These are phyloP conservation scores for Chloropsis hardwickii DNA, from an alignment of 2,113 vertebrate genomes.

Conservation along the genomic window DNA sequence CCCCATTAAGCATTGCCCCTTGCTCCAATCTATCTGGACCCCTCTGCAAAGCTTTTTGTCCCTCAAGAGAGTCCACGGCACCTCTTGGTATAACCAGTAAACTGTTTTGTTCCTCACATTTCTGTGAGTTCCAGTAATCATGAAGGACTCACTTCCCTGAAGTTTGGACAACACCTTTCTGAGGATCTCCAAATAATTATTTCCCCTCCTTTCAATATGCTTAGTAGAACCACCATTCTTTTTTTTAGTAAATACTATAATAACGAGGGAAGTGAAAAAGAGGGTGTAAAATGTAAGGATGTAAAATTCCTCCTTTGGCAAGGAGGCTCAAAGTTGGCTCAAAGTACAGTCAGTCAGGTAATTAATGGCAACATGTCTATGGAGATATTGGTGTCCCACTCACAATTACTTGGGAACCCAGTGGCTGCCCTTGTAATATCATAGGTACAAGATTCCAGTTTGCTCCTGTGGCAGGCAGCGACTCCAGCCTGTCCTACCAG, in stretches of 20 bases:
- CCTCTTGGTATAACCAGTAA: background rate
- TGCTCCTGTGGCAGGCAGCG: background rate
- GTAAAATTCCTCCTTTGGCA: background rate
- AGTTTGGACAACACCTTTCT: background rate
- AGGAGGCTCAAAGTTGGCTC: rapidly evolving
- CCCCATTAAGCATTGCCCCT: background rate
- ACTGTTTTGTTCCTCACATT: background rate
- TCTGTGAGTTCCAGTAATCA: background rate
- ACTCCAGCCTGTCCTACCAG: background rate
- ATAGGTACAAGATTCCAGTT: background rate
- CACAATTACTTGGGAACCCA: background rate
- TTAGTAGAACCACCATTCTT: background rate
- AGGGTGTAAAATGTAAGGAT: background rate
- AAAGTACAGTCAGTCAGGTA: background rate
- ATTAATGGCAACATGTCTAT: background rate
- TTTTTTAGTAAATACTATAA: background rate
- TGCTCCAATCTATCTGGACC: background rate
- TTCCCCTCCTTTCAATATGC: background rate
- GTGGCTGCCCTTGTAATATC: background rate
- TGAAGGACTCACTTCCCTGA: background rate
- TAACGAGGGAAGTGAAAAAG: background rate
- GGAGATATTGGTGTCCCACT: background rate
- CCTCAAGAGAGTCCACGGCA: background rate
- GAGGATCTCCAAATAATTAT: background rate
- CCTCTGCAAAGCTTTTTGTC: background rate